Percentiles rank a stretch among this genome's conserved stretches.
Conservation (phyloP, 2,888 invertebrate genomes). For the Euphydryas editha region DNA sequence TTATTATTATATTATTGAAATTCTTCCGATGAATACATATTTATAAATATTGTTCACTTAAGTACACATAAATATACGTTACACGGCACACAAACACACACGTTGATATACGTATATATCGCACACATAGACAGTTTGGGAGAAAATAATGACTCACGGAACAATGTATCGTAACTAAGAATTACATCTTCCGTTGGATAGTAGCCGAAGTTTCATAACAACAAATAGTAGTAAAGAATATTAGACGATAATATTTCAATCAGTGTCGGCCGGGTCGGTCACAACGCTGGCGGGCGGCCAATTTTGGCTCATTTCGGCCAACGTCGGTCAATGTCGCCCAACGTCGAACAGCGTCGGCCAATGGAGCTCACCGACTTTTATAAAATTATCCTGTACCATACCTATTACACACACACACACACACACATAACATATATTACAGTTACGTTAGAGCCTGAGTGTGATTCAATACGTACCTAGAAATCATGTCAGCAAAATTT, state of each 20-base stretch:
- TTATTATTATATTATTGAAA: too few species aligned
- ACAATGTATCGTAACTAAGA: not conserved
- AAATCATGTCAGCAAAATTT: not conserved
- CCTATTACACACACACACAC: not conserved
- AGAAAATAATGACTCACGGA: too few species aligned
- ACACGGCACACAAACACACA: not conserved
- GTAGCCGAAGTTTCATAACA: not conserved
- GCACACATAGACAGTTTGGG: not conserved
- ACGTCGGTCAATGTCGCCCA: not conserved
- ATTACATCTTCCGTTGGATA: not conserved
- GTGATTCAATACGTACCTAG: not conserved
- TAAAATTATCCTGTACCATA: not conserved
- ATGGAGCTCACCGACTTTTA: not conserved
- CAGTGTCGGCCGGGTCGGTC: conserved; percentile 2
- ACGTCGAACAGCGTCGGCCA: not conserved
- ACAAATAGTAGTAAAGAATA: not conserved
- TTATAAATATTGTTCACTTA: not conserved
- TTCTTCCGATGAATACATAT: not conserved
- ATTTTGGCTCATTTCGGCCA: not conserved
- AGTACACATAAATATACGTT: too few species aligned
- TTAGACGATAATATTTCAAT: conserved; percentile 10
- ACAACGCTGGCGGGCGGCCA: not conserved
- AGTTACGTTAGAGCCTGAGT: not conserved
- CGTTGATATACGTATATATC: not conserved
- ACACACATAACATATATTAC: not conserved